Base-by-base conservation (phyloP, 2,888 invertebrate species). In the Hololepta plana region DNA sequence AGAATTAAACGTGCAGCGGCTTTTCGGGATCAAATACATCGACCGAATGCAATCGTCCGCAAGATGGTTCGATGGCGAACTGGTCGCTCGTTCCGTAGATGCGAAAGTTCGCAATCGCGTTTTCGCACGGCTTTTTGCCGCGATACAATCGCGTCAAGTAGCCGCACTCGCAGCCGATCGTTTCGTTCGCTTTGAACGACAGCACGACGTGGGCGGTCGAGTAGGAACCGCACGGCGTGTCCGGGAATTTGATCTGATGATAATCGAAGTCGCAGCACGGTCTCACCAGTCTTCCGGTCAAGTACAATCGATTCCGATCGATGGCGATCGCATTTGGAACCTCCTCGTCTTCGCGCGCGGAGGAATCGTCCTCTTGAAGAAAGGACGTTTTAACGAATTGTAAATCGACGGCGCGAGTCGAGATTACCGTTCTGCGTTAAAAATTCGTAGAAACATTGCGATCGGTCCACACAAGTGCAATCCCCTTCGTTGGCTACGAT, bases 161-260 rank as follows among this genome's bases (percentile, higher is more conserved):
- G 2, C 36, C 34, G 23, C 40, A 38, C 4, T 24, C n/a, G 17
- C 38, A 38, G 11, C 25, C 13, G n/a, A 9, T 12, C 1, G 12
- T 29, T 4, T 28, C 26, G 4, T 29, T 15, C 5, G 25, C 11
- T 13, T 35, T 35, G 3, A 31, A 22, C 3, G 37, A 26, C 12
- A 31, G 27, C 16, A 43, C 31, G 5, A 43, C 30, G 2, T 16
- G 27, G 37, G 40, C 37, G 3, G 33, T 28, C 3, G 43, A 40
- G 23, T 37, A 40, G 0, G 46, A 46, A 2, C 43, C 44, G 20
- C 44, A 40, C 4, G 46, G 45, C 4, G 46, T 46, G 15, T 38
- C 37, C 1, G 42, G 44, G 23, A 45, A 39, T 15, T 32, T 32
- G 2, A 43, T 27, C n/a, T 32, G 30, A 27, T 40, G 39, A 15